Percentiles rank a stretch among this genome's conserved stretches.
Conservation (phyloP, 2,113 vertebrate genomes). For the Motacilla alba region DNA sequence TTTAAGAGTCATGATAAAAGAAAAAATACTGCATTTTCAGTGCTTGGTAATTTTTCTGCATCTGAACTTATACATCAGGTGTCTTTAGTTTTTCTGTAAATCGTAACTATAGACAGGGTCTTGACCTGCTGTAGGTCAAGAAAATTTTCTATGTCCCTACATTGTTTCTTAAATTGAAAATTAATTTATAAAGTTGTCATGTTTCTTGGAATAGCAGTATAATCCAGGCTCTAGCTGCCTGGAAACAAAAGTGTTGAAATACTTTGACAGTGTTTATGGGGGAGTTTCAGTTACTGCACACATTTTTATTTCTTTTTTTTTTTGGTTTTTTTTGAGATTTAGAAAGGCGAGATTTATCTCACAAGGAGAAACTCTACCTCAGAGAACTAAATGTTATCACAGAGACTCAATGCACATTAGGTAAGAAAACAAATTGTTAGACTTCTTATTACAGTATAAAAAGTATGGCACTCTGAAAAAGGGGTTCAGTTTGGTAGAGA, state of each 20-base stretch:
- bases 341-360: constrained; percentile 96
- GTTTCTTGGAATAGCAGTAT: not conserved
- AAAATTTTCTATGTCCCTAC: not conserved
- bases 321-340: constrained; percentile 81
- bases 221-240: not conserved
- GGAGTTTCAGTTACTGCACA: not conserved
- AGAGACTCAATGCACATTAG: constrained; percentile 96
- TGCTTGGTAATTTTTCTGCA: not conserved
- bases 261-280: not conserved
- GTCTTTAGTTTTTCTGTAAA: not conserved
- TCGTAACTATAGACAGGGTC: not conserved
- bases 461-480: not conserved
- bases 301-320: not conserved
- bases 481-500: not conserved
- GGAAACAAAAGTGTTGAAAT: not conserved
- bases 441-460: not conserved
- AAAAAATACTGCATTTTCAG: not conserved
- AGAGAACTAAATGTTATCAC: constrained; percentile 97
- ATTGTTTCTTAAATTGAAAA: not conserved
- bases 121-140: not conserved
- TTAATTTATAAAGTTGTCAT: not conserved
- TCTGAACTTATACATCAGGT: not conserved
- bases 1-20: not conserved
- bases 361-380: constrained; percentile 97
- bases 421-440: constrained; percentile 66